Conservation (phyloP, 2,113 vertebrate genomes). For the Spea multiplicata region DNA sequence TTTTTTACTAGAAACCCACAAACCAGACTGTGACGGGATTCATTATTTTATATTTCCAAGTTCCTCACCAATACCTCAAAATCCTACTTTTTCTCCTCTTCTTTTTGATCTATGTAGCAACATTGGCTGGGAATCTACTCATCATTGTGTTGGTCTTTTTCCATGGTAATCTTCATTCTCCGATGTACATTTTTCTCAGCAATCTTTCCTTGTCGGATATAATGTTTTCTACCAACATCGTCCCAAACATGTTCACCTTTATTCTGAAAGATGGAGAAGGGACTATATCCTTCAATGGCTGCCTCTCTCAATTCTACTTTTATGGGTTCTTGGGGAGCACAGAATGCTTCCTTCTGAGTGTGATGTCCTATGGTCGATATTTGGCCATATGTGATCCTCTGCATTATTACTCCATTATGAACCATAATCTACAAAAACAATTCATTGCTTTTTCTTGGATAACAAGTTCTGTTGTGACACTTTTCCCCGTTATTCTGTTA, state of each 20-base stretch:
- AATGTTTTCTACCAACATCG: constrained; percentile 19
- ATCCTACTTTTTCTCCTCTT: constrained; percentile 17
- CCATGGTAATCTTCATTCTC: constrained; percentile 3
- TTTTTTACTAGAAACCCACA: neutral
- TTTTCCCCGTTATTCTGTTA: constrained; percentile 26
- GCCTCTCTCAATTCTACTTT: constrained; percentile 23
- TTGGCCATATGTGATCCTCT: constrained; percentile 48
- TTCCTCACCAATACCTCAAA: neutral
- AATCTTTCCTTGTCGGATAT: constrained; percentile 54
- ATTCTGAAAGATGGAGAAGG: constrained; percentile 45
- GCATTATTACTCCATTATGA: constrained; percentile 40
- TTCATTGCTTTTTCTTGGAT: constrained; percentile 40
- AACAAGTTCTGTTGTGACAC: constrained; percentile 30
- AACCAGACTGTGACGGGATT: constrained; percentile 9
- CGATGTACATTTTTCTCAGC: constrained; percentile 42
- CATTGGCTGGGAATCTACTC: constrained; percentile 20
- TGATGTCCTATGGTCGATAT: constrained; percentile 51
- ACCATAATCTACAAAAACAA: constrained; percentile 20
- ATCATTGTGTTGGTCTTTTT: constrained; percentile 25
- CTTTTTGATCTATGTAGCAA: constrained; percentile 10
- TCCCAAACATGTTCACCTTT: constrained; percentile 6
- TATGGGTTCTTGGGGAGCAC: constrained; percentile 26
- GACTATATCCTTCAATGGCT: constrained; percentile 38
- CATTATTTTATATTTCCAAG: constrained; percentile 14
- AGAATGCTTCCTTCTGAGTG: constrained; percentile 42